These are phyloP conservation scores for Melieria picta DNA, from an alignment of 2,888 invertebrate species.

Conservation along the genomic window DNA sequence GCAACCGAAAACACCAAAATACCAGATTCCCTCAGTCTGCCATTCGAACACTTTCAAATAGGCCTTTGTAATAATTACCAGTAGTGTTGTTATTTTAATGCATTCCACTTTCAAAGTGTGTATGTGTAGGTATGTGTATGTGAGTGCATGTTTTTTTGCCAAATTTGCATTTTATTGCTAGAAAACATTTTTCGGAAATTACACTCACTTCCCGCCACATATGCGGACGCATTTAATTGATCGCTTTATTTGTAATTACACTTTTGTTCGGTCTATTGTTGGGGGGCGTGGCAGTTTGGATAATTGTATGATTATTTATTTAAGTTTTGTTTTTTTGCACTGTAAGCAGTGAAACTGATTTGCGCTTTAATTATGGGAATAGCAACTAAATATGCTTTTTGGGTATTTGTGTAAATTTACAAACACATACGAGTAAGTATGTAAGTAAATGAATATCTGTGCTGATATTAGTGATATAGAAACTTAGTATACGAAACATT, in stretches of 20 bases:
- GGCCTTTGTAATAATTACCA: slow-evolving; percentile 20
- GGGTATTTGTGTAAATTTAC: not conserved
- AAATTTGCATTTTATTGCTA: slow-evolving; percentile 28
- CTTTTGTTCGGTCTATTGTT: slow-evolving; percentile 4
- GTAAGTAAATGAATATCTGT: not conserved
- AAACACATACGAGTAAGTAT: not conserved
- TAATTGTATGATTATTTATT: too few relatives aligned
- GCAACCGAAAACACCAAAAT: not conserved
- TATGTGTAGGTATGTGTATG: slow-evolving; percentile 17
- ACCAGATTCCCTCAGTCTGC: slow-evolving; percentile 6
- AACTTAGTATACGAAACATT: too few relatives aligned
- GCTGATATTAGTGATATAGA: not conserved
- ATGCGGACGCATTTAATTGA: slow-evolving; percentile 25
- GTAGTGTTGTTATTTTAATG: slow-evolving; percentile 18
- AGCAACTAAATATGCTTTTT: not conserved
- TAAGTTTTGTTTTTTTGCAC: too few relatives aligned
- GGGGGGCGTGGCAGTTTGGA: too few relatives aligned
- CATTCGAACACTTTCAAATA: slow-evolving; percentile 7
- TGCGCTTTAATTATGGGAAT: slow-evolving; percentile 28
- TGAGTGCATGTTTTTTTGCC: slow-evolving; percentile 22
- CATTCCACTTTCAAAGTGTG: slow-evolving; percentile 1
- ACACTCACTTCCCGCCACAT: not conserved
- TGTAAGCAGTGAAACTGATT: slow-evolving; percentile 18
- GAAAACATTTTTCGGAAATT: not conserved
- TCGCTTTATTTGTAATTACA: slow-evolving; percentile 30